Evolutionary conservation across 2,888 invertebrate species (phyloP).

Genomic region (Bugulina stolonifera): DNA sequence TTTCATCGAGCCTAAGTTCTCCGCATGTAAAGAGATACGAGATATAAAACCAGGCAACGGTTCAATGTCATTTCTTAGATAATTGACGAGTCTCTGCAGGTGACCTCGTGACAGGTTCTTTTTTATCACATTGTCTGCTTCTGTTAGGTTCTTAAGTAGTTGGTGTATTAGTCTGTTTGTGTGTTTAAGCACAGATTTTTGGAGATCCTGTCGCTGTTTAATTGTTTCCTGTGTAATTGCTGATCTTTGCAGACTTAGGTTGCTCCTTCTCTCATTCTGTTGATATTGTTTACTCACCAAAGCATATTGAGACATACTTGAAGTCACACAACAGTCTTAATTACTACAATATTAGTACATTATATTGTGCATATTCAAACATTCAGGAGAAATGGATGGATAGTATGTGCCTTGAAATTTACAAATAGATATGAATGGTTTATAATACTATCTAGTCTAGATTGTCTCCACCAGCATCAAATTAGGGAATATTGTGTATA

Average conservation of each 20-base stretch:
- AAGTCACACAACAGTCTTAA: too few relatives aligned
- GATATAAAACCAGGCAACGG: neutral
- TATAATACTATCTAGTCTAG: too few relatives aligned
- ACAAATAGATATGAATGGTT: too few relatives aligned
- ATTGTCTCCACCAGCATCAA: too few relatives aligned
- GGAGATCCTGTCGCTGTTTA: constrained; percentile 1
- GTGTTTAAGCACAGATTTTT: constrained; percentile 21
- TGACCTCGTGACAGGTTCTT: constrained; percentile 4
- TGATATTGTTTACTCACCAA: neutral
- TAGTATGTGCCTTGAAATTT: too few relatives aligned
- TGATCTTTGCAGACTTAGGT: neutral
- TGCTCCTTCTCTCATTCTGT: too few relatives aligned
- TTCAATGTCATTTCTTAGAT: constrained; percentile 19
- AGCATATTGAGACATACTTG: too few relatives aligned
- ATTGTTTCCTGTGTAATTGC: neutral
- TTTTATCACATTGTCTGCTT: constrained; percentile 23
- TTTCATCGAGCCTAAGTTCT: constrained; percentile 21
- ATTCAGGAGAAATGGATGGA: too few relatives aligned
- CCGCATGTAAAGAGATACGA: constrained; percentile 3
- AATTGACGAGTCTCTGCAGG: constrained; percentile 1
- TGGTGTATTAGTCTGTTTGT: constrained; percentile 16
- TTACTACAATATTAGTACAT: too few relatives aligned
- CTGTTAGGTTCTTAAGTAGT: constrained; percentile 16
- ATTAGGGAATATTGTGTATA: too few relatives aligned
- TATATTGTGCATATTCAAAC: too few relatives aligned